Conservation (phyloP, 2,888 invertebrate species). For the Drosophila engyochracea region DNA sequence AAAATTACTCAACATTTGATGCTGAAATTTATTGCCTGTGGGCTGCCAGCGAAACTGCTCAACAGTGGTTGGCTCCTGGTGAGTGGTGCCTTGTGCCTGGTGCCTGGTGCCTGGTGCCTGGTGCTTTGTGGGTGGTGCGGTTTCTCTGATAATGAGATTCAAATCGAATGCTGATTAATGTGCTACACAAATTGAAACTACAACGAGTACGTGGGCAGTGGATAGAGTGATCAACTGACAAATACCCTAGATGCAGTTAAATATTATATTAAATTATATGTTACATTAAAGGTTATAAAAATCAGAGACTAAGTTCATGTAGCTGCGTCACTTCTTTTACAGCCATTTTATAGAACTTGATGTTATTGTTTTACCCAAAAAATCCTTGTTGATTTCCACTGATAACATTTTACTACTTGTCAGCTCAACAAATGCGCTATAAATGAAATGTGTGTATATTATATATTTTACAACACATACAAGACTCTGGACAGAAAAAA, state of each 20-base stretch:
- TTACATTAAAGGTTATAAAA: not conserved
- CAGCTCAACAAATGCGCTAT: not conserved
- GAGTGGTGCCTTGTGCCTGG: slow-evolving; percentile 2
- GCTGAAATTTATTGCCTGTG: slow-evolving; percentile 71
- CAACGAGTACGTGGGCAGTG: slow-evolving; percentile 10
- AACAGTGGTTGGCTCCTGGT: not conserved
- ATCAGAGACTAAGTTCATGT: not conserved
- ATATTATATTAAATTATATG: not conserved
- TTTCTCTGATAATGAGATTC: slow-evolving; percentile 71
- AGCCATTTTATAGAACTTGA: not conserved
- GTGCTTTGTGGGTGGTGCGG: not conserved
- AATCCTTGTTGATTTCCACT: not conserved
- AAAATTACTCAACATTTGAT: slow-evolving; percentile 75
- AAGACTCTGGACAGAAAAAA: not conserved
- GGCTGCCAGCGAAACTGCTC: slow-evolving; percentile 21
- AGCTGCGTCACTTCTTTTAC: not conserved
- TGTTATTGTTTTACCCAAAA: not conserved
- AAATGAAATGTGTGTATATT: not conserved
- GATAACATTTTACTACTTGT: not conserved
- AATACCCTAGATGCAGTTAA: slow-evolving; percentile 1
- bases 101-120: not conserved
- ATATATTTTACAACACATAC: not conserved
- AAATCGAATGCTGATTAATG: slow-evolving; percentile 79
- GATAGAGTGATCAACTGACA: not conserved
- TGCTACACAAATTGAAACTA: slow-evolving; percentile 74